A percentile compares a stretch with the other conserved stretches of the same genome.
phyloP scores from a whole-genome alignment of 2,113 vertebrate genomes.

The Mormyrus iriodes region DNA sequence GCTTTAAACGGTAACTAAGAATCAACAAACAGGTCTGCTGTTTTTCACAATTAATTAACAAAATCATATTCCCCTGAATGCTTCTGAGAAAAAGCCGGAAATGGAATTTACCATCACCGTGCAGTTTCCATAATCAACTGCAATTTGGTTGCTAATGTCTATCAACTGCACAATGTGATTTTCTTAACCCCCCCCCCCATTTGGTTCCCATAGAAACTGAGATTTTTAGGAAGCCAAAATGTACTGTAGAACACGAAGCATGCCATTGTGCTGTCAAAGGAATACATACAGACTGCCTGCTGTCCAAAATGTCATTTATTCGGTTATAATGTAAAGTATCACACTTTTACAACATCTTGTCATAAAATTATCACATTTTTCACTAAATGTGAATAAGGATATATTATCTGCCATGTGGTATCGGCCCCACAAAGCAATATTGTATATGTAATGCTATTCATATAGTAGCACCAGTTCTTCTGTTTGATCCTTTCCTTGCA shows the following conservation, averaged over 20 bases:
- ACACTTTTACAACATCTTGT: neutral
- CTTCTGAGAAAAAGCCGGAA: constrained; percentile 4
- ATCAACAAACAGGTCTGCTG: neutral
- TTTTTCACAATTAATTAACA: neutral
- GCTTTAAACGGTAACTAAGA: neutral
- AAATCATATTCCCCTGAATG: neutral
- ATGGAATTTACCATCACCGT: neutral
- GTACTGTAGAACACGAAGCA: neutral
- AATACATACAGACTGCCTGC: neutral
- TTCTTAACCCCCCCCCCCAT: neutral
- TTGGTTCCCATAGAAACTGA: constrained; percentile 15
- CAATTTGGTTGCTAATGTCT: constrained; percentile 15
- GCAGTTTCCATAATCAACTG: neutral
- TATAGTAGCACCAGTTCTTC: neutral
- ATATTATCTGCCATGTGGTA: neutral
- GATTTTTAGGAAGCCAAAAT: constrained; percentile 11
- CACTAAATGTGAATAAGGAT: neutral
- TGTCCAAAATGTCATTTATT: neutral
- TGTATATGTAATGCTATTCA: neutral
- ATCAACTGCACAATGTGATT: constrained; percentile 13
- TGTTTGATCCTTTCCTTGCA: neutral
- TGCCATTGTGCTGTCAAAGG: neutral
- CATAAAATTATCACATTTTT: neutral
- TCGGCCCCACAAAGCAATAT: neutral
- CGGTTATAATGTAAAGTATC: neutral